phyloP scores from a whole-genome alignment of 1,140 invertebrate species.

The Lanistes nyassanus region DNA sequence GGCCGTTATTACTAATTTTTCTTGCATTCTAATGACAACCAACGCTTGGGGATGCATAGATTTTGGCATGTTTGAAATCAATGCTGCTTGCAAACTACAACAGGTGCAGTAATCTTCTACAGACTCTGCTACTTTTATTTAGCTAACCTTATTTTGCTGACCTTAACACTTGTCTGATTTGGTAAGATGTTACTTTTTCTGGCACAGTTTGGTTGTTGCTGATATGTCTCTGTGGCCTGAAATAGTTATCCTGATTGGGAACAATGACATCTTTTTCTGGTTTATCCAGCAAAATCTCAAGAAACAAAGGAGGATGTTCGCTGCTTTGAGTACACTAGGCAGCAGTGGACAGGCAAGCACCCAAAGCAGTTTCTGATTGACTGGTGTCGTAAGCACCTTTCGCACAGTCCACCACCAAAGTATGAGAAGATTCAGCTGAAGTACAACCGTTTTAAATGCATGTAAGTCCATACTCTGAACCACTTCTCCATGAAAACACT shows the following conservation, averaged over 20 bases:
- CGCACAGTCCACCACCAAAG: constrained; percentile 52
- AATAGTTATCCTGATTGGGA: not conserved
- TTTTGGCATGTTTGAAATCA: no score
- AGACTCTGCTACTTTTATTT: no score
- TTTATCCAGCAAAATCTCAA: not conserved
- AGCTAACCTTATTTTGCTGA: no score
- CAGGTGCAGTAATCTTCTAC: no score
- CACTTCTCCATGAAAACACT: not conserved
- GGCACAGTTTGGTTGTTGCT: no score
- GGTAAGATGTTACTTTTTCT: no score
- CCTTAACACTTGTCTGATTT: no score
- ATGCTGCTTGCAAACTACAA: no score
- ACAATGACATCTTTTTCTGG: not conserved
- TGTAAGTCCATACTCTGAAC: constrained; percentile 27
- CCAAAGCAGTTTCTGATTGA: constrained; percentile 65
- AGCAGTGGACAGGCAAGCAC: constrained; percentile 66
- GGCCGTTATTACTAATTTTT: no score
- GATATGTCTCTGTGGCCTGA: no score
- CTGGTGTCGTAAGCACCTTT: constrained; percentile 63
- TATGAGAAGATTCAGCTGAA: constrained; percentile 52
- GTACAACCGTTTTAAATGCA: constrained; percentile 52
- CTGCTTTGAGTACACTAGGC: constrained; percentile 62
- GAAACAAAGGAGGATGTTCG: constrained; percentile 35
- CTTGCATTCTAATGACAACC: no score
- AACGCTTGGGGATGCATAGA: no score